phyloP scores from a whole-genome alignment of 1,140 invertebrate genomes.

The Drosophila paulistorum region DNA sequence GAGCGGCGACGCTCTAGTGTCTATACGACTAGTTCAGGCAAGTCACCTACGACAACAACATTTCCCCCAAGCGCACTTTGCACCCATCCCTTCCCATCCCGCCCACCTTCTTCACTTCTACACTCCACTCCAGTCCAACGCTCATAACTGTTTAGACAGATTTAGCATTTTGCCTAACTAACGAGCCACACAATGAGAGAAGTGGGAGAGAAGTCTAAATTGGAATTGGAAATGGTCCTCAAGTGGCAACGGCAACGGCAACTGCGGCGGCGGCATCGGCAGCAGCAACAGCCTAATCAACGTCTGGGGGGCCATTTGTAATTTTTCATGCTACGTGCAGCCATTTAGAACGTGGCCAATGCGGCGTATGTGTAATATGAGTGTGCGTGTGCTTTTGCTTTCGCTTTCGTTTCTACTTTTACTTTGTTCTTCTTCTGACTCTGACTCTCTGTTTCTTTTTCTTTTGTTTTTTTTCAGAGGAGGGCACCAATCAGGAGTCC shows the following conservation, averaged over 20 bases:
- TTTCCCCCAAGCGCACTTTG: background rate
- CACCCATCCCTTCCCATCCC: background rate
- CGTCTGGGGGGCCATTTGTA: slow-evolving; percentile 57
- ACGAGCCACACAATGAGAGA: slow-evolving; percentile 25
- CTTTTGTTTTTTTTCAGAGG: slow-evolving; percentile 86
- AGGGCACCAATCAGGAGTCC: slow-evolving; percentile 84
- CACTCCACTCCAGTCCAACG: background rate
- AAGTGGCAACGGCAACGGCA: slow-evolving; percentile 31
- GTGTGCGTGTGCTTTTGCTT: slow-evolving; percentile 19
- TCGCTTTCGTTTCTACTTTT: background rate
- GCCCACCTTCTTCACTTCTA: background rate
- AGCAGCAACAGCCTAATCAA: slow-evolving; percentile 53
- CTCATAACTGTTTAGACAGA: slow-evolving; percentile 46
- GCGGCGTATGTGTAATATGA: slow-evolving; percentile 67
- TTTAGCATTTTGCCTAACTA: slow-evolving; percentile 52
- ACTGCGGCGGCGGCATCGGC: slow-evolving; percentile 22
- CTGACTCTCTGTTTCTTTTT: slow-evolving; percentile 23
- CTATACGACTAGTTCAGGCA: slow-evolving; percentile 92
- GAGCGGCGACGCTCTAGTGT: slow-evolving; percentile 89
- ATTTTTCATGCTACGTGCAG: slow-evolving; percentile 67
- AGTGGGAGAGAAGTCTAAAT: background rate
- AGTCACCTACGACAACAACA: slow-evolving; percentile 84
- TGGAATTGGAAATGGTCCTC: slow-evolving; percentile 29
- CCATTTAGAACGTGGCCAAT: slow-evolving; percentile 53
- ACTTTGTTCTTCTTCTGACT: background rate